phyloP scores from a whole-genome alignment of 2,113 vertebrate species.

The Procavia capensis region DNA sequence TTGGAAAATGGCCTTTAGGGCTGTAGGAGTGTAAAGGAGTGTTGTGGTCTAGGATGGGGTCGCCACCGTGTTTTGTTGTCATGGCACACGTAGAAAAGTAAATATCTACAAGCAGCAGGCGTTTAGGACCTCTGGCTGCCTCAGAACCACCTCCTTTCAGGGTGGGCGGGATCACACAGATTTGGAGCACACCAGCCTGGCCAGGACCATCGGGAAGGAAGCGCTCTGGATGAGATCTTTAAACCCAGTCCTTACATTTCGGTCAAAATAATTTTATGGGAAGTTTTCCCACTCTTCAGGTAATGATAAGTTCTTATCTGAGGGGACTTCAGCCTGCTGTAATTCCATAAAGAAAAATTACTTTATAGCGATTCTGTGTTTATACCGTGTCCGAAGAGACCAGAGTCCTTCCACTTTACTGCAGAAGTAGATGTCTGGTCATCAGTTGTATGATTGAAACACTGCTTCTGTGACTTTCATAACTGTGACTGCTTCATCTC shows the following conservation, averaged over 20 bases:
- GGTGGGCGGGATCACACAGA: background rate
- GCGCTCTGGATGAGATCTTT: background rate
- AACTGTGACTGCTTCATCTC: background rate
- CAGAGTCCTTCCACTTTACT: background rate
- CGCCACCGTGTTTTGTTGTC: background rate
- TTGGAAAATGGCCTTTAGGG: background rate
- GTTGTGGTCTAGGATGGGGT: background rate
- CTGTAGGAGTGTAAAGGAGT: background rate
- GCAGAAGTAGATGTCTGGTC: background rate
- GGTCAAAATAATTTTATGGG: background rate
- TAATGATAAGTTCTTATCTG: background rate
- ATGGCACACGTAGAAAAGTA: background rate
- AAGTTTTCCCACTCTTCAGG: background rate
- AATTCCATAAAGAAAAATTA: background rate
- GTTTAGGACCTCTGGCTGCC: background rate
- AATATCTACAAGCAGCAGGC: no score
- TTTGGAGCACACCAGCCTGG: background rate
- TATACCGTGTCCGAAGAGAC: background rate
- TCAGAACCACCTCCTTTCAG: background rate
- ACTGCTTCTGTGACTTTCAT: background rate
- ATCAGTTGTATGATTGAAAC: background rate
- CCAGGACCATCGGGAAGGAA: background rate
- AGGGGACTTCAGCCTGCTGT: background rate
- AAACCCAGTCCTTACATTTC: background rate
- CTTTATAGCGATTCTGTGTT: background rate